phyloP scores from a whole-genome alignment of 2,888 invertebrate genomes.

The Tipula confusa region DNA sequence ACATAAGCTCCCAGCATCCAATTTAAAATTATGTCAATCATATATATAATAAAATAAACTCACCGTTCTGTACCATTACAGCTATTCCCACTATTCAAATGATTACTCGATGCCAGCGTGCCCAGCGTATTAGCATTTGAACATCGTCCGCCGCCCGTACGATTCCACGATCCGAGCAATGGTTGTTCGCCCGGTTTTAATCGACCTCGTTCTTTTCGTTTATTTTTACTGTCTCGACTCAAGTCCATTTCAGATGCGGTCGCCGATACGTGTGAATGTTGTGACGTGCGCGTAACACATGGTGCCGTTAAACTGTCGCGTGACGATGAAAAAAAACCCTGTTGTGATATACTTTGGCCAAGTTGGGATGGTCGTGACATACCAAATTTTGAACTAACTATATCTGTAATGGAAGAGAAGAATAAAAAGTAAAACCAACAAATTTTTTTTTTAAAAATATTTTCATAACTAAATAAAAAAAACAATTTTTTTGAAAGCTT shows the following conservation, averaged over 20 bases:
- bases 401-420: conserved; percentile 53
- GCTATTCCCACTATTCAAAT: conserved; percentile 58
- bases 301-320: conserved; percentile 70
- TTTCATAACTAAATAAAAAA: neutral
- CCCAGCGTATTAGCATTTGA: conserved; percentile 54
- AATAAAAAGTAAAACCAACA: conserved; percentile 31
- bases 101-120: conserved; percentile 56
- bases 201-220: conserved; percentile 60
- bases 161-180: conserved; percentile 64
- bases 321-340: conserved; percentile 66
- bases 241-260: conserved; percentile 71
- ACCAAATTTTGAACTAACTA: conserved; percentile 77
- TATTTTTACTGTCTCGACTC: conserved; percentile 61
- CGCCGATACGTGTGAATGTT: conserved; percentile 53
- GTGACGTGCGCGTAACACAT: conserved; percentile 58
- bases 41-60: conserved; percentile 39
- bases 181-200: conserved; percentile 73
- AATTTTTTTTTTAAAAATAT: neutral
- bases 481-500: neutral
- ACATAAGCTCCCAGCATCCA: too few relatives aligned
- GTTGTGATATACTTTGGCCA: conserved; percentile 52
- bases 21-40: too few relatives aligned
- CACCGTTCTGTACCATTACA: conserved; percentile 67
- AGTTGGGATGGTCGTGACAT: conserved; percentile 56
- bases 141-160: conserved; percentile 52